phyloP scores from a whole-genome alignment of 2,113 vertebrate genomes.

The Eurystomus gularis region DNA sequence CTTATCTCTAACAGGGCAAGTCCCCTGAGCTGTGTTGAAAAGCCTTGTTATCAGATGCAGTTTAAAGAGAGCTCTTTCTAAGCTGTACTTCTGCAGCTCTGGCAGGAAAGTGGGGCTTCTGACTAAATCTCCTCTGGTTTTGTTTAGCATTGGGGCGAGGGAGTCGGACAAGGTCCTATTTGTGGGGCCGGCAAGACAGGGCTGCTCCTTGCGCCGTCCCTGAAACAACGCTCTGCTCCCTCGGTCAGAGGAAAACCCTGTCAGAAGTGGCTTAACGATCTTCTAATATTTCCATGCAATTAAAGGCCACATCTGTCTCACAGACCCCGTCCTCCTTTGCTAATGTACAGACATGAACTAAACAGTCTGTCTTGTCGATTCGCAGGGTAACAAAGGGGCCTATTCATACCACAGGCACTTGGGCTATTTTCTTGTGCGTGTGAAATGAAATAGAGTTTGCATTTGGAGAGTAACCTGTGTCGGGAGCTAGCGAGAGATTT shows the following conservation, averaged over 20 bases:
- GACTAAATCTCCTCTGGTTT: constrained; percentile 25
- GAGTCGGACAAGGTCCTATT: constrained; percentile 39
- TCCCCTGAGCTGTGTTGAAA: constrained; percentile 50
- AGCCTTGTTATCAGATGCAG: constrained; percentile 62
- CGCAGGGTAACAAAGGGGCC: constrained; percentile 76
- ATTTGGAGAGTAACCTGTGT: constrained; percentile 77
- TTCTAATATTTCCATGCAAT: constrained; percentile 83
- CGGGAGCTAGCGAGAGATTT: constrained; percentile 66
- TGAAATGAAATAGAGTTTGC: constrained; percentile 75
- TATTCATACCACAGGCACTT: constrained; percentile 75
- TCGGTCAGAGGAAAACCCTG: constrained; percentile 72
- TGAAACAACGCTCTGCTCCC: constrained; percentile 1
- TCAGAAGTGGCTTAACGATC: constrained; percentile 78
- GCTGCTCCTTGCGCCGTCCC: constrained; percentile 17
- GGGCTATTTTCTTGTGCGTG: constrained; percentile 46
- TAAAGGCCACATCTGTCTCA: constrained; percentile 84
- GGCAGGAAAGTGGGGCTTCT: constrained; percentile 34
- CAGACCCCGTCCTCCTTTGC: constrained; percentile 77
- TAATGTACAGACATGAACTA: constrained; percentile 80
- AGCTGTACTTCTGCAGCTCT: constrained; percentile 4
- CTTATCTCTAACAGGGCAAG: constrained; percentile 50
- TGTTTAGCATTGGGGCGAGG: not conserved
- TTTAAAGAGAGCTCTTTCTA: not conserved
- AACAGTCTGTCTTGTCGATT: constrained; percentile 81
- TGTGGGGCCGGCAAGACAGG: constrained; percentile 12